Conservation (phyloP, 2,797 vertebrate species). For the Rallus crepitans region DNA sequence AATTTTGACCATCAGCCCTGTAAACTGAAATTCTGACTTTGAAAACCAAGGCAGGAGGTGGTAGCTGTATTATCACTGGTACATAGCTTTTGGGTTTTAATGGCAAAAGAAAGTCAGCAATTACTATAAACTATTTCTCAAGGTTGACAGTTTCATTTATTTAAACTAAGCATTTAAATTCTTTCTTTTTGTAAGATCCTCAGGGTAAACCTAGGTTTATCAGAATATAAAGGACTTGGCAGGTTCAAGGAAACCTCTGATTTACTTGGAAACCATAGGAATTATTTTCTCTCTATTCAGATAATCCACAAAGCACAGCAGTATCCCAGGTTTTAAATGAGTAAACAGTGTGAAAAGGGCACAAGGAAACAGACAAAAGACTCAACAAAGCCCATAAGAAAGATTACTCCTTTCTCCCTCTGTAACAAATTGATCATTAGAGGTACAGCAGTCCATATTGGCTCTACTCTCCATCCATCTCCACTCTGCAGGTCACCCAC, state of each 20-base stretch:
- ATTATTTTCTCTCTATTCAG: not conserved
- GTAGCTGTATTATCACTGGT: not conserved
- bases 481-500: not conserved
- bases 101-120: not conserved
- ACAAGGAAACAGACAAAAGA: not conserved
- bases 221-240: not conserved
- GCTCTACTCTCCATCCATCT: not conserved
- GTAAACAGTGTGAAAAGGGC: not conserved
- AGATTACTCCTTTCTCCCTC: not conserved
- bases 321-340: not conserved
- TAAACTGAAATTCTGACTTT: not conserved
- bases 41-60: not conserved
- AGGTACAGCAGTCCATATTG: not conserved
- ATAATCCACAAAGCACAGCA: not conserved
- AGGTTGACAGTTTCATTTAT: not conserved
- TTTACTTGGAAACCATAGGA: not conserved
- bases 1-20: not conserved
- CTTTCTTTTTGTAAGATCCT: not conserved
- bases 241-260: not conserved
- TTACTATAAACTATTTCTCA: not conserved
- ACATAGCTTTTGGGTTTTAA: not conserved
- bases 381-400: not conserved
- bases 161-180: not conserved
- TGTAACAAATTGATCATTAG: not conserved
- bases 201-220: not conserved